Evolutionary conservation across 2,797 vertebrate genomes (phyloP).

Genomic region (Carcharodon carcharias): DNA sequence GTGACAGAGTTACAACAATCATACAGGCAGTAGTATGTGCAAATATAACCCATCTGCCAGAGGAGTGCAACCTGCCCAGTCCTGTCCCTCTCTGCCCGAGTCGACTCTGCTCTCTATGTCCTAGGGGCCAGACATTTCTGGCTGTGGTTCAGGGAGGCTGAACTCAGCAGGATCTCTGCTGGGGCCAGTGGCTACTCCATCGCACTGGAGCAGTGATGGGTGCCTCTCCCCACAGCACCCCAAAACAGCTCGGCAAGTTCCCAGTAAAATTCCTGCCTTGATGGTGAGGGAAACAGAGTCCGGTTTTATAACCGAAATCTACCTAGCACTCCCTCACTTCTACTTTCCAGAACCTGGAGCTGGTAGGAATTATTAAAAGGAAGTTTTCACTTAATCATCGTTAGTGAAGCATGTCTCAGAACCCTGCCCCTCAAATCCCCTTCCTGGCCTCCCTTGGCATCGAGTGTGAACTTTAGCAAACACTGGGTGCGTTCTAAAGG

Average conservation of each 20-base stretch:
- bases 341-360: no score
- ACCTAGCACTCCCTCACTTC: background rate
- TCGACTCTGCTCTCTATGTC: no score
- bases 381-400: background rate
- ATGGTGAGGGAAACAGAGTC: background rate
- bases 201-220: background rate
- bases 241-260: background rate
- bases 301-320: no score
- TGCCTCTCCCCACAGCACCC: no score
- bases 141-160: background rate
- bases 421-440: background rate
- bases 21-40: no score
- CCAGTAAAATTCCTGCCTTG: background rate
- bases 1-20: no score
- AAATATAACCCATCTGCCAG: background rate
- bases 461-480: background rate
- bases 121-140: background rate
- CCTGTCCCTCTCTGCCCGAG: no score
- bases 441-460: background rate
- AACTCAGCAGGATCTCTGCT: no score
- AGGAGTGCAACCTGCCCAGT: background rate
- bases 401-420: background rate
- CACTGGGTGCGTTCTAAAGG: background rate
- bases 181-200: no score
- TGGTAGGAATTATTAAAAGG: background rate